phyloP scores from a whole-genome alignment of 2,797 vertebrate species.

The Telmatherina bonti region DNA sequence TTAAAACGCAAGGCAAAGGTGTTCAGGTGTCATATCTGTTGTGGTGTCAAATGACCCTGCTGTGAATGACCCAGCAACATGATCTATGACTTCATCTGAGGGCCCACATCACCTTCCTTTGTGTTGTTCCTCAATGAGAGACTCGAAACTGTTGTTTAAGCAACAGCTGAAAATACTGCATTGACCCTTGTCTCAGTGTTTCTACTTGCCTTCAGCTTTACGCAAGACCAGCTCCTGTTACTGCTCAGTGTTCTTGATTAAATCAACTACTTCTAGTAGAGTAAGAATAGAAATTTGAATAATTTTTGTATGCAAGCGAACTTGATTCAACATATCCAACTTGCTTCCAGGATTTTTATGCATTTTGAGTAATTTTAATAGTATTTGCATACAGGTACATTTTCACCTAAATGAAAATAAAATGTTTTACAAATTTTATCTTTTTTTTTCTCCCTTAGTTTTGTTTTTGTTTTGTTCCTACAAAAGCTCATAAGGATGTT shows the following conservation, averaged over 20 bases:
- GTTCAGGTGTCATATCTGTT: slow-evolving; percentile 54
- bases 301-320: background rate
- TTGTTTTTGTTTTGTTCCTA: too few species aligned
- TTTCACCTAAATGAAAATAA: background rate
- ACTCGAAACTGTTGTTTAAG: slow-evolving; percentile 28
- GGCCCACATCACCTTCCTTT: slow-evolving; percentile 17
- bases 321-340: background rate
- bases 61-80: slow-evolving; percentile 32
- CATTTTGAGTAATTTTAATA: background rate
- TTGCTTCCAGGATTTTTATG: background rate
- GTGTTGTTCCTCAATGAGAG: slow-evolving; percentile 1
- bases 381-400: slow-evolving; percentile 3
- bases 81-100: slow-evolving; percentile 21
- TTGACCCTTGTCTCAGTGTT: slow-evolving; percentile 26
- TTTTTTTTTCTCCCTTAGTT: slow-evolving; percentile 21
- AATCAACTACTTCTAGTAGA: slow-evolving; percentile 20
- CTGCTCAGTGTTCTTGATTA: slow-evolving; percentile 34
- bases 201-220: slow-evolving; percentile 31
- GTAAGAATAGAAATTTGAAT: background rate
- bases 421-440: slow-evolving; percentile 40
- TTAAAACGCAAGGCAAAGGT: slow-evolving; percentile 34
- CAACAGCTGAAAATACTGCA: slow-evolving; percentile 7
- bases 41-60: slow-evolving; percentile 10
- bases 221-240: background rate
- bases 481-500: too few species aligned